A percentile compares a stretch with the other conserved stretches of the same genome.
Evolutionary conservation across 2,113 vertebrate genomes (phyloP).

Genomic region (Thalassoma bifasciatum): DNA sequence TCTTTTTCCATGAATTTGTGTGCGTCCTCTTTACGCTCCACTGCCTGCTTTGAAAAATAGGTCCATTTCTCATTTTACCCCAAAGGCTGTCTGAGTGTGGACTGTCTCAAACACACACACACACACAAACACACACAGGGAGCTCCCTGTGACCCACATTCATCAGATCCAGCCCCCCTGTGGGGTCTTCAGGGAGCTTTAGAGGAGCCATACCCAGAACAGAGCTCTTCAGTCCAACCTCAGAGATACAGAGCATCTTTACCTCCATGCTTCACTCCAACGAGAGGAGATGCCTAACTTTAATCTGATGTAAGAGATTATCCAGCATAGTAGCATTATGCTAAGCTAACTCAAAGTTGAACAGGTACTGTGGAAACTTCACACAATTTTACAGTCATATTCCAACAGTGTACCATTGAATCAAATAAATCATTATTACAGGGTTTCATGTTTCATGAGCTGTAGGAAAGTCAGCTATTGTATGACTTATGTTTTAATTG

Average conservation of each 20-base stretch:
- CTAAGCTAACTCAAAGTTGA: no score
- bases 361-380: no score
- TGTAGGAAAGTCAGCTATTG: no score
- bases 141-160: conserved; percentile 75
- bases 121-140: conserved; percentile 26
- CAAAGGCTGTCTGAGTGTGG: conserved; percentile 70
- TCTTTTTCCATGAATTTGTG: conserved; percentile 40
- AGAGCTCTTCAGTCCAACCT: conserved; percentile 22
- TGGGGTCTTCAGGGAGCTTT: conserved; percentile 57
- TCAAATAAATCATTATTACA: no score
- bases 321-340: no score
- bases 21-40: conserved; percentile 56
- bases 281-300: no score
- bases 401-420: no score
- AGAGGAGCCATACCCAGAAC: conserved; percentile 40
- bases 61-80: conserved; percentile 65
- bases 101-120: conserved; percentile 37
- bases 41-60: conserved; percentile 63
- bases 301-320: no score
- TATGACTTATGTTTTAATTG: no score
- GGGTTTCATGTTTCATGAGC: no score
- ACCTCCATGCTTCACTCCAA: no score
- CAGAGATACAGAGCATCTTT: conserved; percentile 4
- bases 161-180: conserved; percentile 46
- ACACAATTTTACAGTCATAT: no score